phyloP scores from a whole-genome alignment of 1,140 invertebrate genomes.

The Drepana arcuata region DNA sequence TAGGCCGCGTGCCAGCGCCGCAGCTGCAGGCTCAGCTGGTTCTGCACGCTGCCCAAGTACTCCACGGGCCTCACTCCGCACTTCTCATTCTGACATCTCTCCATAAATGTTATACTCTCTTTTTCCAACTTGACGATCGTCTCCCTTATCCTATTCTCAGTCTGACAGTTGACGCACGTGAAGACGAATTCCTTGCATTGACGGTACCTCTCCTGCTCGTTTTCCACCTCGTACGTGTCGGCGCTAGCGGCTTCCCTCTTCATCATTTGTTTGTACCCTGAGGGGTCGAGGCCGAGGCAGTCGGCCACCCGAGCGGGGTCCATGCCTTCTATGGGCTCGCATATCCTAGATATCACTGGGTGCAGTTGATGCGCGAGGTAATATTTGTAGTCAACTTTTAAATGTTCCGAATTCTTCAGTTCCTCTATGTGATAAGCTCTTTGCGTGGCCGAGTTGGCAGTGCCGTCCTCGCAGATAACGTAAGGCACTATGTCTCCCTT shows the following conservation, averaged over 20 bases:
- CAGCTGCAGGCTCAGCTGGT: slow-evolving; percentile 79
- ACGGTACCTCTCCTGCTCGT: slow-evolving; percentile 82
- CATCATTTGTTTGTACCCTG: slow-evolving; percentile 60
- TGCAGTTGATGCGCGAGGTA: slow-evolving; percentile 92
- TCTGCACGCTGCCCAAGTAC: slow-evolving; percentile 78
- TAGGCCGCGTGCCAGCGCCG: slow-evolving; percentile 80
- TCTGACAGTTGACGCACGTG: slow-evolving; percentile 74
- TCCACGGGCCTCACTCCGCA: slow-evolving; percentile 77
- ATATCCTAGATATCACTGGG: slow-evolving; percentile 94
- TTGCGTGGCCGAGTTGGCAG: slow-evolving; percentile 86
- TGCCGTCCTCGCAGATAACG: slow-evolving; percentile 94
- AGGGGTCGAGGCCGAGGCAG: slow-evolving; percentile 83
- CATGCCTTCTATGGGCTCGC: slow-evolving; percentile 95
- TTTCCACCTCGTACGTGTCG: slow-evolving; percentile 70
- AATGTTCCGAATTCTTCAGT: slow-evolving; percentile 78
- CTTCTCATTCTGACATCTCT: slow-evolving; percentile 78
- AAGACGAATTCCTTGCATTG: slow-evolving; percentile 83
- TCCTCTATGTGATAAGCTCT: slow-evolving; percentile 96
- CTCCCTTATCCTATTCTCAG: slow-evolving; percentile 73
- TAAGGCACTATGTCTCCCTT: slow-evolving; percentile 97
- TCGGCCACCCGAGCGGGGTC: slow-evolving; percentile 92
- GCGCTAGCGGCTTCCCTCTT: slow-evolving; percentile 72
- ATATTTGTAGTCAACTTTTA: slow-evolving; percentile 87
- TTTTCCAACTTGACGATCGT: slow-evolving; percentile 63
- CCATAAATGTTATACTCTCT: slow-evolving; percentile 71